A percentile compares a stretch with the other conserved stretches of the same genome.
These are phyloP conservation scores for Stichodactyla helianthus DNA, from an alignment of 64 coral and sea anemone genomes.

Conservation along the genomic window DNA sequence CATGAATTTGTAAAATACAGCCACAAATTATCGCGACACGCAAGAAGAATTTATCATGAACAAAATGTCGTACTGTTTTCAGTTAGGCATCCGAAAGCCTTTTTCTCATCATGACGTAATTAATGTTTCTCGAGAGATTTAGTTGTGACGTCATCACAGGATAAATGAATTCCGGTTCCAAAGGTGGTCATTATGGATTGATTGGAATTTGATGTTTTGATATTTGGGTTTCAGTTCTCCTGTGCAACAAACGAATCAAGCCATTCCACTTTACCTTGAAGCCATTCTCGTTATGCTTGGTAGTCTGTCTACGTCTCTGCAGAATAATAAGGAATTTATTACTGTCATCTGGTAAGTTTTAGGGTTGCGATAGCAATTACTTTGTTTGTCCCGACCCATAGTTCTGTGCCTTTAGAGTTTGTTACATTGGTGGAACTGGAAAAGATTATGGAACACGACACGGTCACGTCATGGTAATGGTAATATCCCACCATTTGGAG, in stretches of 20 bases:
- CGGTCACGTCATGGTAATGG: no score
- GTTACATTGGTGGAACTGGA: neutral
- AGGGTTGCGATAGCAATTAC: neutral
- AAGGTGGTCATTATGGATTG: neutral
- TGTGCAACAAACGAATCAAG: constrained; percentile 55
- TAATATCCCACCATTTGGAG: no score
- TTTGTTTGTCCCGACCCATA: neutral
- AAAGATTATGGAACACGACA: no score
- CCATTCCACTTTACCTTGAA: constrained; percentile 84
- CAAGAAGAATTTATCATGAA: no score
- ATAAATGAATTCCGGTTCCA: no score
- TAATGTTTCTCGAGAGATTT: no score
- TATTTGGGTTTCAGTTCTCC: constrained; percentile 30
- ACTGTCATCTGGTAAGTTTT: constrained; percentile 89
- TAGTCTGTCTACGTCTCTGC: constrained; percentile 74
- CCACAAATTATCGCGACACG: no score
- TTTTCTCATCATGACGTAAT: no score
- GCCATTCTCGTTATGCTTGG: constrained; percentile 89
- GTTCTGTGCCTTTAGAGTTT: neutral
- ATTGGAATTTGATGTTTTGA: neutral
- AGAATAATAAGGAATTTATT: constrained; percentile 94
- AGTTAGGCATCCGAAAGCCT: no score
- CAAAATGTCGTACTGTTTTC: no score
- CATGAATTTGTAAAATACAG: no score
- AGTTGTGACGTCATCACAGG: neutral